These are phyloP conservation scores for Tiliacea citrago DNA, from an alignment of 2,888 invertebrate species.

Conservation along the genomic window DNA sequence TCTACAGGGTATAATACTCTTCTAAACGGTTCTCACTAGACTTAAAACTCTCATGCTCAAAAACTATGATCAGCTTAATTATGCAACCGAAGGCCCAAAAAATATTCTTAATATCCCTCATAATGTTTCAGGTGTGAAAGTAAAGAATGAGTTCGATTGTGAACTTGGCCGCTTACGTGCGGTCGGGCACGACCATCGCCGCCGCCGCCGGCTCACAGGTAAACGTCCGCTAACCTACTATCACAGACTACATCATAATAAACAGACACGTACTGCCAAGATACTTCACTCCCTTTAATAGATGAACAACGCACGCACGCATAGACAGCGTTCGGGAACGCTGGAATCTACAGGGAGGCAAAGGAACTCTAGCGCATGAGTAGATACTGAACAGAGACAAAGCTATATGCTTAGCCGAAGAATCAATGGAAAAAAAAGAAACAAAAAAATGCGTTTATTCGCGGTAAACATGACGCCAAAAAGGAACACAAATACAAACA, in stretches of 20 bases:
- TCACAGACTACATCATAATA: neutral
- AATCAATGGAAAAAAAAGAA: no score
- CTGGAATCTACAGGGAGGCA: neutral
- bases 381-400: neutral
- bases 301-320: neutral
- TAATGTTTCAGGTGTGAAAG: conserved; percentile 72
- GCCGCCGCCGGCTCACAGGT: conserved; percentile 92
- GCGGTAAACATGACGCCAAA: no score
- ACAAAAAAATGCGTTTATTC: no score
- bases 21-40: no score
- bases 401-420: neutral
- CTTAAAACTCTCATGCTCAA: no score
- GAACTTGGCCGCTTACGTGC: conserved; percentile 91
- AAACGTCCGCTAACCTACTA: conserved; percentile 47
- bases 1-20: no score
- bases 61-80: no score
- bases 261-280: neutral
- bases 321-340: no score
- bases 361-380: neutral
- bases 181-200: conserved; percentile 93
- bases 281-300: neutral
- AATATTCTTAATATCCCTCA: neutral
- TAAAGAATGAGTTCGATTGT: conserved; percentile 93
- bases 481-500: no score
- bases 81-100: no score